These are phyloP conservation scores for Scotopteryx bipunctaria DNA, from an alignment of 2,888 invertebrate species.

Conservation along the genomic window DNA sequence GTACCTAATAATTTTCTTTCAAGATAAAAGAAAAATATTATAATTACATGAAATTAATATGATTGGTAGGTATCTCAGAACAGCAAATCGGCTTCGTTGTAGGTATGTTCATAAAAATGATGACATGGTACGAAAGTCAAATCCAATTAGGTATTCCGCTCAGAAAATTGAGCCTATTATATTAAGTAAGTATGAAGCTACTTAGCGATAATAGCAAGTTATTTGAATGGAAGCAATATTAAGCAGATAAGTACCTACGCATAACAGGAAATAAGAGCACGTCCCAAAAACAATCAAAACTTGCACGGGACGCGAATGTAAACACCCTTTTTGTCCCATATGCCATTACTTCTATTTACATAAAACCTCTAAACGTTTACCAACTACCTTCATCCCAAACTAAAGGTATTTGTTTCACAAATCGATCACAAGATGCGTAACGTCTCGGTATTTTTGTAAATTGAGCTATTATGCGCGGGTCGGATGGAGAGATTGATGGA, in stretches of 20 bases:
- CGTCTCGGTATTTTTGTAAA: constrained; percentile 35
- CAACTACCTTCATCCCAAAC: constrained; percentile 31
- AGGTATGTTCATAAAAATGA: not conserved
- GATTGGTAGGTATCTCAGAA: too few relatives aligned
- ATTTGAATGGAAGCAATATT: constrained; percentile 16
- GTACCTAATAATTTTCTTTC: too few relatives aligned
- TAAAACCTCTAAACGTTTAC: constrained; percentile 33
- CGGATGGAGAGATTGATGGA: constrained; percentile 39
- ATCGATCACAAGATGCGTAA: constrained; percentile 31
- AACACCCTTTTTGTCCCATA: constrained; percentile 37
- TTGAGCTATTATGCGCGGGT: constrained; percentile 35
- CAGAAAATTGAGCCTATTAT: constrained; percentile 5
- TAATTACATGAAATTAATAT: too few relatives aligned
- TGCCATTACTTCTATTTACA: constrained; percentile 36
- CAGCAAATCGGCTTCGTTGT: too few relatives aligned
- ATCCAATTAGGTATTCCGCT: constrained; percentile 16
- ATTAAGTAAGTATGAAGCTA: constrained; percentile 9
- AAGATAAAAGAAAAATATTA: too few relatives aligned
- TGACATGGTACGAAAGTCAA: constrained; percentile 9
- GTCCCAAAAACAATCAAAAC: constrained; percentile 38
- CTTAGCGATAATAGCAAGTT: constrained; percentile 16
- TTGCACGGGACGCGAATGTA: constrained; percentile 32
- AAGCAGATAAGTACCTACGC: constrained; percentile 4
- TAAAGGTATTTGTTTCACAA: constrained; percentile 35
- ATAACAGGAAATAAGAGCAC: constrained; percentile 31